A percentile compares a stretch with the other conserved stretches of the same genome.
Evolutionary conservation across 2,888 invertebrate genomes (phyloP).

Genomic region (Calliopum simillimum): DNA sequence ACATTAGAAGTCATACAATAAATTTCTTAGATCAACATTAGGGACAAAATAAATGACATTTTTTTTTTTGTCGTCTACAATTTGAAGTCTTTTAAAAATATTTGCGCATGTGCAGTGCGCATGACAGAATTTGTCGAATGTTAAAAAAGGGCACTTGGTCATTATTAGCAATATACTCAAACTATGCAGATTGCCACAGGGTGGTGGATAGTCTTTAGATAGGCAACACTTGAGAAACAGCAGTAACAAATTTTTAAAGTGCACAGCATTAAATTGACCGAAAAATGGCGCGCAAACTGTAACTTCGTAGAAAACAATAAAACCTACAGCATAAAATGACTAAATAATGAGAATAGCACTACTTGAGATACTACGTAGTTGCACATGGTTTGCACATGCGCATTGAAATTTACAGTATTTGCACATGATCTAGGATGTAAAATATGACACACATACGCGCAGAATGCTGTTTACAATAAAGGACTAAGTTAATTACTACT

Average conservation of each 20-base stretch:
- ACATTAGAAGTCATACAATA: not conserved
- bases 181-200: not conserved
- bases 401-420: not conserved
- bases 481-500: no score
- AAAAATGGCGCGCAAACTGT: slow-evolving; percentile 20
- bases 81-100: not conserved
- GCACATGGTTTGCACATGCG: slow-evolving; percentile 26
- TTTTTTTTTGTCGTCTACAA: not conserved
- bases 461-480: no score
- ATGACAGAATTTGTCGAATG: no score
- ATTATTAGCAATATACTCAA: not conserved
- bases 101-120: slow-evolving; percentile 18
- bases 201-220: not conserved
- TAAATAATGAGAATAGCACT: not conserved
- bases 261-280: not conserved
- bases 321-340: no score
- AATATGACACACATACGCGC: no score
- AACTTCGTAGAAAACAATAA: not conserved
- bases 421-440: slow-evolving; percentile 3
- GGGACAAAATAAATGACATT: not conserved
- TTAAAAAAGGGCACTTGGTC: not conserved
- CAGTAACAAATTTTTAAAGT: not conserved
- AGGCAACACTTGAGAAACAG: slow-evolving; percentile 7
- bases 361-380: not conserved
- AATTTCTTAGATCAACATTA: not conserved